phyloP scores from a whole-genome alignment of 2,113 vertebrate species.

The Scartelaos histophorus region DNA sequence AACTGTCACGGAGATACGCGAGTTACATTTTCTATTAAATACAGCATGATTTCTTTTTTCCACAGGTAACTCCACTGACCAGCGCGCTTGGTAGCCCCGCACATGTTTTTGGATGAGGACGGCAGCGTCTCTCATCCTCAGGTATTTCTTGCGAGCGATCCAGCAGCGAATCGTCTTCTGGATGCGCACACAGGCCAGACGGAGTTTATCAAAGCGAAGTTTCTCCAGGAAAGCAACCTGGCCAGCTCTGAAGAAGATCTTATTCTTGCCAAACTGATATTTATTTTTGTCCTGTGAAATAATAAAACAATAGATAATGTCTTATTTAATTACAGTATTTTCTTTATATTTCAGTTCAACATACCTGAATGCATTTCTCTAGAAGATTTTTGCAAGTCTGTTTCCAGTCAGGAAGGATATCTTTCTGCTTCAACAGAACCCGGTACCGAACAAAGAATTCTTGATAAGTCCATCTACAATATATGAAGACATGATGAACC shows the following conservation, averaged over 20 bases:
- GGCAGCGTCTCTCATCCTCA: constrained; percentile 86
- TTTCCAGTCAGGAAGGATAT: constrained; percentile 87
- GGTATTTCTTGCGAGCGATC: constrained; percentile 88
- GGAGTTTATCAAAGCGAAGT: constrained; percentile 90
- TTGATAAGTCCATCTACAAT: constrained; percentile 92
- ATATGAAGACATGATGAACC: constrained; percentile 5
- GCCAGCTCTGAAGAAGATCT: constrained; percentile 97
- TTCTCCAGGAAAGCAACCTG: constrained; percentile 98
- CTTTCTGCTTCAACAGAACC: constrained; percentile 93
- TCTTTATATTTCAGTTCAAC: not conserved
- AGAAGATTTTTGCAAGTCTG: constrained; percentile 90
- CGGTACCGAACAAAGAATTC: constrained; percentile 96
- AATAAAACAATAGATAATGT: not conserved
- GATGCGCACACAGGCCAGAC: constrained; percentile 89
- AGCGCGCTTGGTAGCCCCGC: constrained; percentile 88
- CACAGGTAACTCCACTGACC: constrained; percentile 73
- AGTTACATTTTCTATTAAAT: not conserved
- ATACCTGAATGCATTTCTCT: constrained; percentile 87
- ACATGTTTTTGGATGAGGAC: constrained; percentile 87
- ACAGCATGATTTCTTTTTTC: not conserved
- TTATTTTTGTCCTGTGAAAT: constrained; percentile 85
- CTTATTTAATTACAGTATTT: not conserved
- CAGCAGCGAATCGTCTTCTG: constrained; percentile 96
- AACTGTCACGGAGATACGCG: constrained; percentile 66
- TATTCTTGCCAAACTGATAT: constrained; percentile 96